phyloP scores from a whole-genome alignment of 1,140 invertebrate genomes.

The Drosophila truncata region DNA sequence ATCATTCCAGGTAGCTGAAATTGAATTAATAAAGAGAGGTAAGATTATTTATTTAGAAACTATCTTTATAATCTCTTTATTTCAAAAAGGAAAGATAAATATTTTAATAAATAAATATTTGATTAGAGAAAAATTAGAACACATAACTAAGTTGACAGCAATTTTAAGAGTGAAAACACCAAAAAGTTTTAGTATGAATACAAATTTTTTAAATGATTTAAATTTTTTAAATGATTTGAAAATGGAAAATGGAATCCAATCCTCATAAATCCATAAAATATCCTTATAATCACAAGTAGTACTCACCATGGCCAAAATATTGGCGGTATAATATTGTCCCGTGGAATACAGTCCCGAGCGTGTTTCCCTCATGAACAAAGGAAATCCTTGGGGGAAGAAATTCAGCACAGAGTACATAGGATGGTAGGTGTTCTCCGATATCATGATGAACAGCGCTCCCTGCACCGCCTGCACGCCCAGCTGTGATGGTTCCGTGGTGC shows the following conservation, averaged over 20 bases:
- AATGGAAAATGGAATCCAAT: neutral
- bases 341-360: constrained; percentile 91
- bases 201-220: neutral
- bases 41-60: no score
- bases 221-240: neutral
- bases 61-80: no score
- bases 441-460: constrained; percentile 93
- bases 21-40: neutral
- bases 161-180: neutral
- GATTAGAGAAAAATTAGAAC: neutral
- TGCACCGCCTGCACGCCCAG: constrained; percentile 93
- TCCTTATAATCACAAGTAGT: neutral
- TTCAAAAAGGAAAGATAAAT: no score
- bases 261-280: neutral
- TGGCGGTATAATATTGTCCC: constrained; percentile 91
- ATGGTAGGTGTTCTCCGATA: constrained; percentile 94
- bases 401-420: constrained; percentile 94
- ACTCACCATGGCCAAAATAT: constrained; percentile 91
- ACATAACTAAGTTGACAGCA: neutral
- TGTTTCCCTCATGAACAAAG: constrained; percentile 92
- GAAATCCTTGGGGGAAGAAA: constrained; percentile 92
- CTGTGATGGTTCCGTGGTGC: constrained; percentile 89
- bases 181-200: no score
- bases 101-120: neutral
- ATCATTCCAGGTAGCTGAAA: constrained; percentile 92